Evolutionary conservation across 2,888 invertebrate genomes (phyloP), one percentile per base, ranked within the genome.

Genomic region (Eristalis intricaria): DNA sequence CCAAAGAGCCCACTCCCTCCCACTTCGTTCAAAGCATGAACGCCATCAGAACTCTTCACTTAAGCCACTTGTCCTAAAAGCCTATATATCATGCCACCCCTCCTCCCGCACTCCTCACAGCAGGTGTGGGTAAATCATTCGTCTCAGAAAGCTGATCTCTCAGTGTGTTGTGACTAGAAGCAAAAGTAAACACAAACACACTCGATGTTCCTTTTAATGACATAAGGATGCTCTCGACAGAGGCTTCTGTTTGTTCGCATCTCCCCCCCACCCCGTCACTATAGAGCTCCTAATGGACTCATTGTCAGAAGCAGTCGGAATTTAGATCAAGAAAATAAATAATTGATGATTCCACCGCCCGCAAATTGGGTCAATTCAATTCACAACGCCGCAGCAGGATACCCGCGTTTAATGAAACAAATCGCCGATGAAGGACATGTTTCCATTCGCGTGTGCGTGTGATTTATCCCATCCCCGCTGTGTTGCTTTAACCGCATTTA

Each of bases 401-500:
- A 19, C 50, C 19, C 50, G 19, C 50, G 10, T 19, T 10, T 1
- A 65, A 8, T 22, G 22, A 63, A 61, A 50, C 60, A 43, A 77
- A 64, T 19, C 56, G 56, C 15, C 38, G 64, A 64, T 56, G 56
- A 69, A 63, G 69, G 77, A 70, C 69, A 43, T 38, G 50, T 8
- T 50, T n/a, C 4, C 5, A 1, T 32, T 7, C n/a, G 50, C 8
- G 7, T 50, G 19, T 50, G 19, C 3, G 19, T 50, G n/a, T n/a
- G 1, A 1, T 7, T 7, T 7, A 4, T n/a, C 50, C 1, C 7
- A 8, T 50, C 19, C 19, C 50, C 19, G 19, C 32, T 50, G 22
- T 70, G 77, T 56, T 50, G 58, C 63, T 56, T 69, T 70, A 77
- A 63, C 69, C 56, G 63, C 56, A 70, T 70, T 70, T 77, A 70